phyloP scores from a whole-genome alignment of 2,797 vertebrate genomes.

The Malurus splendens region DNA sequence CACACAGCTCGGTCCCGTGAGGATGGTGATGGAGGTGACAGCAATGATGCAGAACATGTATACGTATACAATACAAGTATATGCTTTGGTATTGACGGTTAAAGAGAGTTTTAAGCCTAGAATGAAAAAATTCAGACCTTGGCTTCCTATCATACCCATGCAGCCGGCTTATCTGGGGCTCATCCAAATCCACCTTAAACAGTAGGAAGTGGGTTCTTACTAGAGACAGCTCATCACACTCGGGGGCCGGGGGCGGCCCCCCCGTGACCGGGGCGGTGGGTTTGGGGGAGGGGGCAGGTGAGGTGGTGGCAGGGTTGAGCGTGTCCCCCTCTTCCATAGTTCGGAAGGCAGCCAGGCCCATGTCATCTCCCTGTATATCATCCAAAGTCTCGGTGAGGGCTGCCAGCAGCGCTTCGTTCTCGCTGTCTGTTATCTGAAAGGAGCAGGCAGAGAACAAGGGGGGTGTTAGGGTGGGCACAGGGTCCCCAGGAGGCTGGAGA shows the following conservation, averaged over 20 bases:
- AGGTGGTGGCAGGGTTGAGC: slow-evolving; percentile 57
- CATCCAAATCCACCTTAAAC: slow-evolving; percentile 78
- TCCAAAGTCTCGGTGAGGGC: slow-evolving; percentile 94
- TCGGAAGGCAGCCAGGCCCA: slow-evolving; percentile 87
- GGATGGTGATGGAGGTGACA: slow-evolving; percentile 62
- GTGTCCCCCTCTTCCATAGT: slow-evolving; percentile 80
- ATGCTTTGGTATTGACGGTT: slow-evolving; percentile 67
- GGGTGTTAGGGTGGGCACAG: background rate
- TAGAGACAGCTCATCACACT: slow-evolving; percentile 90
- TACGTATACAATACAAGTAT: slow-evolving; percentile 72
- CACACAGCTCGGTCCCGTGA: slow-evolving; percentile 37
- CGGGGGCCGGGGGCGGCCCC: slow-evolving; percentile 69
- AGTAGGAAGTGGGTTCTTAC: slow-evolving; percentile 84
- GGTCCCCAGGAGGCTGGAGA: background rate
- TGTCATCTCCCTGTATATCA: slow-evolving; percentile 88
- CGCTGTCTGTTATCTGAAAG: slow-evolving; percentile 85
- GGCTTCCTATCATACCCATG: slow-evolving; percentile 79
- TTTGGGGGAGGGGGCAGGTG: slow-evolving; percentile 66
- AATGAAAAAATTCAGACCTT: slow-evolving; percentile 88
- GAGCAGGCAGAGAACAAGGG: background rate
- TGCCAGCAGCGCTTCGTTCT: slow-evolving; percentile 93
- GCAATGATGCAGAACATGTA: slow-evolving; percentile 63
- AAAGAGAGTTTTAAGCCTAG: slow-evolving; percentile 78
- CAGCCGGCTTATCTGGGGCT: slow-evolving; percentile 77
- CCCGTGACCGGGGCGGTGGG: slow-evolving; percentile 73